Base-by-base conservation (phyloP, 2,888 invertebrate genomes). In the Hemicrepidius hirtus region DNA sequence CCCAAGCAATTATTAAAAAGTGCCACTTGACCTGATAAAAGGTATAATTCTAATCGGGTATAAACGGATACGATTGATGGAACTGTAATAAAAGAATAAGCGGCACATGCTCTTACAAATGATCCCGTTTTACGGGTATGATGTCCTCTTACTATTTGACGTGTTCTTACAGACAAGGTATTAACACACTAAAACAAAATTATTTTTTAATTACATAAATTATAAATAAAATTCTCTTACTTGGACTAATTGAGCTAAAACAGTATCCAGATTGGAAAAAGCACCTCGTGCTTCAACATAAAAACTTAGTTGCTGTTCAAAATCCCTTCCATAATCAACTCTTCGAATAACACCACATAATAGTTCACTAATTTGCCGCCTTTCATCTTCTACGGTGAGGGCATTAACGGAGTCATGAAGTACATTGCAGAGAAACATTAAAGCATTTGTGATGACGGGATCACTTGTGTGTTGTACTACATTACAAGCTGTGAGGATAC, bases 361-460 rank as follows among this genome's bases (percentile, higher is more conserved):
- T 62, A 97, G 88, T 76, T 92, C 91, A 4, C 96, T 93, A 76
- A 97, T 95, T 84, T 94, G 93, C 77, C 95, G 92, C 75, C 92
- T 92, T 85, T 98, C 98, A 85, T 98, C 98, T 74, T 97, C 97
- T 5, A 97, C 94, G 0, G 96, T 96, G 62, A 97, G 88, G 0
- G 97, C 96, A 85, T 95, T 97, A 57, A 98, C 95, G 3, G 95
- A 96, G 86, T 99, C 97, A 84, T 99, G 98, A 80, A 99, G 90
- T 77, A 94, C 93, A 82, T 94, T 93, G 80, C 96, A 95, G 12
- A 98, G 90, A 83, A 95, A 94, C 92, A 97, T 95, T 57, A 98
- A 88, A 66, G 95, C 93, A 83, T 95, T 95, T 67, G 95, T 95
- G 62, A 97, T 92, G 40, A 97, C 94, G 28, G 95, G 94, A 87